Conservation (phyloP, 1,140 invertebrate species). For the Drosophila bocki region DNA sequence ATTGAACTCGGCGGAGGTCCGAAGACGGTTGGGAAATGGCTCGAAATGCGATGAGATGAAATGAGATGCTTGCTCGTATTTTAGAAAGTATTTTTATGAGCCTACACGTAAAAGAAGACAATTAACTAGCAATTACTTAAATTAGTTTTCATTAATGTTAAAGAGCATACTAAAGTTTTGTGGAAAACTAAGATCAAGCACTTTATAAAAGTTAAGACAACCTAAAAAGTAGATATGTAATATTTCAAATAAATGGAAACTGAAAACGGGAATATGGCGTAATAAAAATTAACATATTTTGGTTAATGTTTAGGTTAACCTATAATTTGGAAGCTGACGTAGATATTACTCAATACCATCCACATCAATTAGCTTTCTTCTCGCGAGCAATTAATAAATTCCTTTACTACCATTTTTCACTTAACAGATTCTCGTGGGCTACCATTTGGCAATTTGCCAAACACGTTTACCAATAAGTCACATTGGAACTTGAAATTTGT, state of each 20-base stretch:
- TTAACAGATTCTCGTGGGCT: constrained; percentile 24
- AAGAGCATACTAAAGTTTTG: constrained; percentile 2
- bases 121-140: constrained; percentile 18
- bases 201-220: neutral
- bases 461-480: constrained; percentile 46
- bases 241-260: neutral
- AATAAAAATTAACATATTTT: neutral
- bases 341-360: constrained; percentile 12
- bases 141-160: constrained; percentile 4
- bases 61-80: constrained; percentile 22
- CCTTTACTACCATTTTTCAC: constrained; percentile 30
- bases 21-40: constrained; percentile 42
- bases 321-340: neutral
- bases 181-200: neutral
- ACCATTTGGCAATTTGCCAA: constrained; percentile 30
- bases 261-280: neutral
- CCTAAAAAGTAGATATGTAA: neutral
- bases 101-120: constrained; percentile 7
- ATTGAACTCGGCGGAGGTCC: constrained; percentile 59
- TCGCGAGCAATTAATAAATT: constrained; percentile 26
- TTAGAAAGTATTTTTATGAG: constrained; percentile 43
- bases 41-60: constrained; percentile 12
- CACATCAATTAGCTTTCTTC: constrained; percentile 17
- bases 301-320: neutral
- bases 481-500: constrained; percentile 52